Evolutionary conservation across 2,888 invertebrate genomes (phyloP).

Genomic region (Stenotaenia linearis): DNA sequence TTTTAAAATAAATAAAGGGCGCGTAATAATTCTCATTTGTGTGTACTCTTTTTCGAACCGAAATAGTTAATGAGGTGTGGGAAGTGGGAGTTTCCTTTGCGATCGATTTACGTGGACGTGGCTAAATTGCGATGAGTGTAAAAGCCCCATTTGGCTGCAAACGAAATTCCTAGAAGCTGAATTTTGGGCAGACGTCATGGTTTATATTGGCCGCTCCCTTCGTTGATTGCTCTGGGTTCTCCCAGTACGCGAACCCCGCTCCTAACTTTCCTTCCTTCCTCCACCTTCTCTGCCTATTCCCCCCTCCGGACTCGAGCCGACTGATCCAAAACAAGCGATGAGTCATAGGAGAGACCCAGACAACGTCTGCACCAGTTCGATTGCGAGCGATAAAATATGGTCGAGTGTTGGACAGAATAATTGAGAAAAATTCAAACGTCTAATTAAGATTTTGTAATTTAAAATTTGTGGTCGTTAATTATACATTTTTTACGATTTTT

Average conservation of each 20-base stretch:
- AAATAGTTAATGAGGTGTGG: not conserved
- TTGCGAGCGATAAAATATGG: not conserved
- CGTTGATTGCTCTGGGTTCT: not conserved
- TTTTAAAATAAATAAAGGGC: not conserved
- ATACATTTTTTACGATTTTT: not conserved
- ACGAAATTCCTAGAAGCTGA: not conserved
- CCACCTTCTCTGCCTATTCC: not conserved
- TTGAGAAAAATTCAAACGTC: not conserved
- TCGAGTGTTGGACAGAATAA: not conserved
- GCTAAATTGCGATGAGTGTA: not conserved
- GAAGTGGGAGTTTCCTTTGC: not conserved
- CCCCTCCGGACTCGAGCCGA: not conserved
- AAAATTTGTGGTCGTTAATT: not conserved
- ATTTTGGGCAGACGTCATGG: not conserved
- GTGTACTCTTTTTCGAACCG: not conserved
- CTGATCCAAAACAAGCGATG: not conserved
- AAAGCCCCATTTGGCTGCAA: not conserved
- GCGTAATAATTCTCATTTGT: not conserved
- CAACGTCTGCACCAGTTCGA: not conserved
- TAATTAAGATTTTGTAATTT: not conserved
- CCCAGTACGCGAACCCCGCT: not conserved
- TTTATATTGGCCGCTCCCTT: not conserved
- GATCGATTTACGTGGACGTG: not conserved
- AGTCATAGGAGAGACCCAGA: slow-evolving; percentile 3
- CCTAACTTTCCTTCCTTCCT: not conserved